These are phyloP conservation scores for Leptinotarsa undecemlineata DNA, from an alignment of 1,140 invertebrate species.

Conservation along the genomic window DNA sequence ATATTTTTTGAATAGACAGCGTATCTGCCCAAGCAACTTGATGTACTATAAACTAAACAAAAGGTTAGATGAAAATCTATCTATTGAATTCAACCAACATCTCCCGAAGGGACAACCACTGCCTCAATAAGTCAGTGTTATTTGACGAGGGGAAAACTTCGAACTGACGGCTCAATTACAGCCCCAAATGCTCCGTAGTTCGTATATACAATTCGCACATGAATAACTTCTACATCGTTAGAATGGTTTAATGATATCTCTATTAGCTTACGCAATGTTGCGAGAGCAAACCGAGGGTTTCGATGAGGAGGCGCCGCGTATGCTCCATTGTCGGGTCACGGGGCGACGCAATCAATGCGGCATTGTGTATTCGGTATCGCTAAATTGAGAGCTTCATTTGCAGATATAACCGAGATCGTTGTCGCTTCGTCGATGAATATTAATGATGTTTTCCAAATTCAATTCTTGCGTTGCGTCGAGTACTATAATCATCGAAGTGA, in stretches of 20 bases:
- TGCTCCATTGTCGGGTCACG: neutral
- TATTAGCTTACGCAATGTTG: constrained; percentile 12
- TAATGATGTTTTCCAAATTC: no score
- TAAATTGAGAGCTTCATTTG: no score
- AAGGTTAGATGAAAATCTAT: no score
- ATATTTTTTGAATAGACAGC: no score
- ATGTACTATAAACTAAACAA: no score
- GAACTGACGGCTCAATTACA: constrained; percentile 27
- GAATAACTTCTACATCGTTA: constrained; percentile 25
- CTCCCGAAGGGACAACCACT: neutral
- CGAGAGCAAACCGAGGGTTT: neutral
- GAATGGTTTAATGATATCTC: constrained; percentile 25
- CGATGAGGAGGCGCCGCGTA: constrained; percentile 2
- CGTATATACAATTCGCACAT: constrained; percentile 18
- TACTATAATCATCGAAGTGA: no score
- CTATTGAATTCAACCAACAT: neutral
- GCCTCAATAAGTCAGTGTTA: neutral
- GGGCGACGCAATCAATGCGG: constrained; percentile 1
- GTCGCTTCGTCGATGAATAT: no score
- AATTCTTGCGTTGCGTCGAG: no score
- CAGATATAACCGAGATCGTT: no score
- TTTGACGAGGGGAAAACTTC: constrained; percentile 1
- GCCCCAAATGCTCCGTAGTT: neutral
- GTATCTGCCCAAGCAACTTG: no score
- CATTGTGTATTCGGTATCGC: neutral